Evolutionary conservation across 2,113 vertebrate species (phyloP).

Genomic region (Otocyon megalotis): DNA sequence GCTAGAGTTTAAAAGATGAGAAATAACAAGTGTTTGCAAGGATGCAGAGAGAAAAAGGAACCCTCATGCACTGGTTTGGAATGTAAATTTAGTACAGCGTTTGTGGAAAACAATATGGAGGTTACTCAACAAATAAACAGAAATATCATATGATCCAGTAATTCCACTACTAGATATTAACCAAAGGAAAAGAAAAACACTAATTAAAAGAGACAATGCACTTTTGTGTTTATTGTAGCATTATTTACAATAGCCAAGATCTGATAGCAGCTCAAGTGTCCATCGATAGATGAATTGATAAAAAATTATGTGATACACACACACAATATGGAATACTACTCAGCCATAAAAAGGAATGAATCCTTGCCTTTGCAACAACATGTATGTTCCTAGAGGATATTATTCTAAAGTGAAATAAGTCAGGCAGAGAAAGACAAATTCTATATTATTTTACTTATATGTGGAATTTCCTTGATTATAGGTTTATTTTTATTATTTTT

Average conservation of each 20-base stretch:
- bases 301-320: not conserved
- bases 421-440: not conserved
- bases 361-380: not conserved
- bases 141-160: not conserved
- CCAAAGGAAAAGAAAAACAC: not conserved
- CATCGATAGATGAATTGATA: not conserved
- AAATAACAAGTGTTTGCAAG: not conserved
- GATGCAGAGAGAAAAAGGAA: not conserved
- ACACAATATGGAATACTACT: no score
- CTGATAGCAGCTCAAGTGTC: not conserved
- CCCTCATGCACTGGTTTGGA: not conserved
- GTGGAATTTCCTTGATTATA: conserved; percentile 70
- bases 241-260: not conserved
- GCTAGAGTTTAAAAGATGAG: not conserved
- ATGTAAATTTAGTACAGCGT: not conserved
- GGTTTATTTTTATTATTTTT: conserved; percentile 34
- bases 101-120: not conserved
- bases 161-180: not conserved
- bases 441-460: not conserved
- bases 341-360: not conserved
- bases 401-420: not conserved
- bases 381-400: not conserved
- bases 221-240: not conserved
- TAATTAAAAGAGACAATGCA: not conserved
- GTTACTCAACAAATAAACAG: not conserved